phyloP scores from a whole-genome alignment of 2,113 vertebrate species.

The Odocoileus virginianus region DNA sequence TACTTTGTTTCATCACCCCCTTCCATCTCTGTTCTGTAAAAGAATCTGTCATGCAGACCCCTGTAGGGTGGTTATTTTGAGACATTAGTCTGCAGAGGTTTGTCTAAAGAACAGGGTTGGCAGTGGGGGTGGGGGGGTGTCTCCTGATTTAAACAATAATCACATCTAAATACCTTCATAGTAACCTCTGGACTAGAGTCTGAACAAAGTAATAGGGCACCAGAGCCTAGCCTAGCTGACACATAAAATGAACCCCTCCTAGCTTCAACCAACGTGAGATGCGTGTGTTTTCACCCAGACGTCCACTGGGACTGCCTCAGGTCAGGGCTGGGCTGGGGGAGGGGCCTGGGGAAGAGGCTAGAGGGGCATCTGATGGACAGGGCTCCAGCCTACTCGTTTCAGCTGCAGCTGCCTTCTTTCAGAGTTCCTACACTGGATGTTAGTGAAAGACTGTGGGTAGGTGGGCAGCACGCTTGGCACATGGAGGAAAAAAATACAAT shows the following conservation, averaged over 20 bases:
- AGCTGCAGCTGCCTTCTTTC: accelerated
- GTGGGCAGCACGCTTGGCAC: no score
- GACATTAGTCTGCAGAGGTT: not conserved
- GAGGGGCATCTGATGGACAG: not conserved
- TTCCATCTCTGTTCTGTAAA: not conserved
- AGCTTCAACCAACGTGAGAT: not conserved
- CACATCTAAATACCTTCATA: not conserved
- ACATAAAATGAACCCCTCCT: no score
- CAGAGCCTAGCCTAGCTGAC: not conserved
- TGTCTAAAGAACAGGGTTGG: not conserved
- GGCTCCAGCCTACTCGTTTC: not conserved
- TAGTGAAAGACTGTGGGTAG: not conserved
- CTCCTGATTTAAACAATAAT: not conserved
- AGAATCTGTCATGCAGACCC: not conserved
- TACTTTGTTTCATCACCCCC: not conserved
- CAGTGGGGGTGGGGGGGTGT: accelerated
- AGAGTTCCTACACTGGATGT: not conserved
- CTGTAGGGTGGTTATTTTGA: not conserved
- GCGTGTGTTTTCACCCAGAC: not conserved
- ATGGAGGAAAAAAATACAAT: not conserved
- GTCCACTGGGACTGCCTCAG: not conserved
- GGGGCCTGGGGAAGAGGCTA: accelerated
- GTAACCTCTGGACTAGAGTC: not conserved
- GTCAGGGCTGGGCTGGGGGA: not conserved
- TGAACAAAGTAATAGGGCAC: not conserved